A percentile compares a stretch with the other conserved stretches of the same genome.
phyloP scores from a whole-genome alignment of 2,113 vertebrate species.

The Amazona guildingii region DNA sequence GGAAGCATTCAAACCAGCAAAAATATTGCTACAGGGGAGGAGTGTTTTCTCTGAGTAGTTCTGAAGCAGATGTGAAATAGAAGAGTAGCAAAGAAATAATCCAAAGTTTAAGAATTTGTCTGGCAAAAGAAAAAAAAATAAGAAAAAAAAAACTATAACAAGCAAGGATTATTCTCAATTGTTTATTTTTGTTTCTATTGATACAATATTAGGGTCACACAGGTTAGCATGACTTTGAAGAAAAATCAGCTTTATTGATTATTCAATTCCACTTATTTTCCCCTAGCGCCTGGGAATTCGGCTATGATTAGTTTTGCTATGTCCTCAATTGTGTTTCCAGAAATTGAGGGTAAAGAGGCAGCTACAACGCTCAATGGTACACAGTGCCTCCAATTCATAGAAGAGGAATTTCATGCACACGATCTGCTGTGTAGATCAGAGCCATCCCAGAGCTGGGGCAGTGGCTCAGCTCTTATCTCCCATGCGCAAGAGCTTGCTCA shows the following conservation, averaged over 20 bases:
- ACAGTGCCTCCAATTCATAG: rapidly evolving
- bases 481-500: rapidly evolving
- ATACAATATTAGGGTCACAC: background rate
- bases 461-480: background rate
- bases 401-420: background rate
- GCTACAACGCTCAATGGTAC: background rate
- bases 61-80: background rate
- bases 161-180: background rate
- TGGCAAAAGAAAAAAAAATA: background rate
- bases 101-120: background rate
- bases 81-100: background rate
- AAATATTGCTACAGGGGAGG: background rate
- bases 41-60: background rate
- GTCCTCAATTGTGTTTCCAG: background rate
- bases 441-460: background rate
- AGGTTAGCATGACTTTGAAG: background rate
- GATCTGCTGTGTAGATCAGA: background rate
- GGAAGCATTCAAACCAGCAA: background rate
- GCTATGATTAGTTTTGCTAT: background rate
- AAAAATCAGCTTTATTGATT: background rate
- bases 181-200: background rate
- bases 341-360: background rate
- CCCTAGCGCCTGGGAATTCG: background rate
- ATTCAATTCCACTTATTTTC: background rate
- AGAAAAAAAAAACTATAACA: background rate